A percentile compares a stretch with the other conserved stretches of the same genome.
These are phyloP conservation scores for Murina feae DNA, from an alignment of 2,113 vertebrate genomes.

Conservation along the genomic window DNA sequence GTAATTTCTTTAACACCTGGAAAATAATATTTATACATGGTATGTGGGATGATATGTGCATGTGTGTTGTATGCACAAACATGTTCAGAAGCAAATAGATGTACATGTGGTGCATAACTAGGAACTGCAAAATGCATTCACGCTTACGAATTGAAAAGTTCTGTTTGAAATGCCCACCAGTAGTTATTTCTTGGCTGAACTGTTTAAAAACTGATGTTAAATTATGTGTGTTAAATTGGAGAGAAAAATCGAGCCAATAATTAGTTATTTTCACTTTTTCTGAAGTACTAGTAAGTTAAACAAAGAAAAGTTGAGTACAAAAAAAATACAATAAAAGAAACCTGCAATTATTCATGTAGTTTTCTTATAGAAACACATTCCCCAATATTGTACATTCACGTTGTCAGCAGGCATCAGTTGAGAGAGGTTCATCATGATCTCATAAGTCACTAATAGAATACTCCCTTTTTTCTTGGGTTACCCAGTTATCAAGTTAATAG, in stretches of 20 bases:
- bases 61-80: neutral
- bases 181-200: neutral
- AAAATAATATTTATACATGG: neutral
- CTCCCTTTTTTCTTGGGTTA: neutral
- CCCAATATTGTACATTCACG: neutral
- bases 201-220: neutral
- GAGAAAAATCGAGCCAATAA: neutral
- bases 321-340: neutral
- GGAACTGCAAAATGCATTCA: neutral
- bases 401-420: neutral
- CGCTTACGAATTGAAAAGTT: neutral
- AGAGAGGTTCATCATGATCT: neutral
- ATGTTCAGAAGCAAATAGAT: neutral
- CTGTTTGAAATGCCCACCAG: neutral
- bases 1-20: neutral
- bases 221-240: neutral
- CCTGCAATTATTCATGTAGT: neutral
- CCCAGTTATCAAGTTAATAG: neutral
- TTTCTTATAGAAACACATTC: neutral
- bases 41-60: neutral
- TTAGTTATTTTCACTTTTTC: conserved; percentile 2
- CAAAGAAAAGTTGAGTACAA: neutral
- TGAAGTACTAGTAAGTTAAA: neutral
- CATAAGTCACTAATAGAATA: neutral
- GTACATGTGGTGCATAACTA: neutral